Evolutionary conservation across 2,797 vertebrate species (phyloP), one percentile per base, ranked within the genome.

Genomic region (Macropodus opercularis): DNA sequence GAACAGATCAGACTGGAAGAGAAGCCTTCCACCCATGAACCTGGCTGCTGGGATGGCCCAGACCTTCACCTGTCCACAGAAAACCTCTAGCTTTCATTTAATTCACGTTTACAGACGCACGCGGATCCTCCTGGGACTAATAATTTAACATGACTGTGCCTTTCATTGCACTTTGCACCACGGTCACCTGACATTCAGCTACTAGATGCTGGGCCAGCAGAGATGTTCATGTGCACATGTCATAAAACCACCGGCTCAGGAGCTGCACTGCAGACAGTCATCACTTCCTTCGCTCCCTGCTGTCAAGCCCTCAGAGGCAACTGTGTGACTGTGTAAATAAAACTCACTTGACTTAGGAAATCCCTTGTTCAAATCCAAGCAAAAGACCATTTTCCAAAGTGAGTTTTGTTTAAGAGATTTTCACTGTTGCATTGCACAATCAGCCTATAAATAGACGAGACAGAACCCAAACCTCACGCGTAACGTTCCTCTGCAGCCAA

Each of bases 141-240:
- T 18, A 8, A 27, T 42, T 18, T 13, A 43, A 39, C 66, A 35
- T 8, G 18, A 18, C 26, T 18, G 18, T 39, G 22, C 23, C 29
- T 73, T 47, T 21, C n/a, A 13, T 21, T 79, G 87, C 14, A 85
- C 87, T 85, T 85, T 87, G 84, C 34, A 56, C 88, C 13, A 5
- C 9, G 38, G 49, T 84, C 85, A 87, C 54, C 43, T 85, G 84
- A 87, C 79, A 63, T 18, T 2, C 13, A 63, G 34, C 52, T 22
- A 29, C 61, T 62, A 19, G 23, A 61, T 54, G 55, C 27, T 36
- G 21, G 14, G 59, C 38, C 21, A 27, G 52, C 15, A 6, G 12
- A 60, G 63, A 65, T 72, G 65, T 35, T 27, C 72, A 78, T 46
- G 47, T 72, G 69, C 64, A 63, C 11, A 6, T 9, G 31, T 9